Evolutionary conservation across 2,888 invertebrate genomes (phyloP).

Genomic region (Tetragonisca angustula): DNA sequence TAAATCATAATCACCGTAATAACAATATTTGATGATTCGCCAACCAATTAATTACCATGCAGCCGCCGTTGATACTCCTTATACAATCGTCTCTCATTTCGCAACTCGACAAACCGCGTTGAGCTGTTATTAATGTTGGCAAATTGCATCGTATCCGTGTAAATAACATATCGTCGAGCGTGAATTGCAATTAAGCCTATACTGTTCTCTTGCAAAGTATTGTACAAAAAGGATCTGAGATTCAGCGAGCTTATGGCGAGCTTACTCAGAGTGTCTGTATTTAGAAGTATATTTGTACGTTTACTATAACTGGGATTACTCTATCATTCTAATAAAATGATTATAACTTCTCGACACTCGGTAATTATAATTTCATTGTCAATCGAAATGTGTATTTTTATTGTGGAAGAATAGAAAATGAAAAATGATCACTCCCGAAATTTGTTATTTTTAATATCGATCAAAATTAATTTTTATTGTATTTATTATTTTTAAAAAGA

Average conservation of each 20-base stretch:
- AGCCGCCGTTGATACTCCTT: conserved; percentile 11
- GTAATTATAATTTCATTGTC: too few relatives aligned
- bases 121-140: neutral
- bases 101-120: neutral
- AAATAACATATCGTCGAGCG: conserved; percentile 28
- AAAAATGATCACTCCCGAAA: too few relatives aligned
- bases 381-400: too few relatives aligned
- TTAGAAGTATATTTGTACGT: neutral
- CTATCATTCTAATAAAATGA: too few relatives aligned
- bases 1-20: conserved; percentile 15
- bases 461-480: too few relatives aligned
- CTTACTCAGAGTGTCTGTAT: neutral
- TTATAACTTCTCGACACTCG: too few relatives aligned
- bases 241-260: neutral
- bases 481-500: too few relatives aligned
- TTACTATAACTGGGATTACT: too few relatives aligned
- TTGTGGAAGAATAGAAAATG: too few relatives aligned
- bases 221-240: neutral
- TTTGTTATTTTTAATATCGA: too few relatives aligned
- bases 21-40: neutral
- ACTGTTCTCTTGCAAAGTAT: neutral
- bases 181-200: conserved; percentile 14
- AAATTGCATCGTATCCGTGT: neutral
- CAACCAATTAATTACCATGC: neutral
- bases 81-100: conserved; percentile 5